A percentile compares a stretch with the other conserved stretches of the same genome.
These are phyloP conservation scores for Acanthurus tractus DNA, from an alignment of 2,797 vertebrate species.

Conservation along the genomic window DNA sequence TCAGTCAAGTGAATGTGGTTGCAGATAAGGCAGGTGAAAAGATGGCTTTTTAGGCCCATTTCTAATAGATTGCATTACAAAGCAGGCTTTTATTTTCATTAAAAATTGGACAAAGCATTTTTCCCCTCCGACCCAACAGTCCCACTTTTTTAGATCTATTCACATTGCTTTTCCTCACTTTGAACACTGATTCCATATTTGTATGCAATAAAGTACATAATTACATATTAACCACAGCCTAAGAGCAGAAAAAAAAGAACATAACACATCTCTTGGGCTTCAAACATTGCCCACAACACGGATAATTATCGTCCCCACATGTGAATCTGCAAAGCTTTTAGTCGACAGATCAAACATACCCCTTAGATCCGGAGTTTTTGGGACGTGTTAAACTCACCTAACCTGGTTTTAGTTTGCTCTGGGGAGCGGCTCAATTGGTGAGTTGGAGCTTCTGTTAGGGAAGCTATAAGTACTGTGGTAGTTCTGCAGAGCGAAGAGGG, in stretches of 20 bases:
- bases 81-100: conserved; percentile 63
- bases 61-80: conserved; percentile 76
- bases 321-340: conserved; percentile 54
- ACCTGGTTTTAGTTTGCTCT: conserved; percentile 47
- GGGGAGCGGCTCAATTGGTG: conserved; percentile 33
- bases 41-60: conserved; percentile 82
- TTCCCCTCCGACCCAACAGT: conserved; percentile 28
- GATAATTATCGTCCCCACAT: conserved; percentile 55
- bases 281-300: conserved; percentile 64
- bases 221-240: conserved; percentile 67
- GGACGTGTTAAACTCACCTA: conserved; percentile 34
- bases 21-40: conserved; percentile 95
- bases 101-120: conserved; percentile 60
- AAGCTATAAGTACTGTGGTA: conserved; percentile 32
- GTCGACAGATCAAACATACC: conserved; percentile 23
- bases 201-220: conserved; percentile 68
- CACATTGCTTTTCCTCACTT: conserved; percentile 78
- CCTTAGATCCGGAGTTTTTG: conserved; percentile 7
- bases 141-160: conserved; percentile 49
- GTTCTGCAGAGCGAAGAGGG: conserved; percentile 24
- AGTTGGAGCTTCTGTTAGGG: conserved; percentile 17
- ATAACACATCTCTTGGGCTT: conserved; percentile 57
- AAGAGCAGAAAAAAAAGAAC: conserved; percentile 56
- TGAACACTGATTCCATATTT: conserved; percentile 68
- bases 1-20: conserved; percentile 90